Conservation (phyloP, 2,888 invertebrate species). For the Morpho deidamia region DNA sequence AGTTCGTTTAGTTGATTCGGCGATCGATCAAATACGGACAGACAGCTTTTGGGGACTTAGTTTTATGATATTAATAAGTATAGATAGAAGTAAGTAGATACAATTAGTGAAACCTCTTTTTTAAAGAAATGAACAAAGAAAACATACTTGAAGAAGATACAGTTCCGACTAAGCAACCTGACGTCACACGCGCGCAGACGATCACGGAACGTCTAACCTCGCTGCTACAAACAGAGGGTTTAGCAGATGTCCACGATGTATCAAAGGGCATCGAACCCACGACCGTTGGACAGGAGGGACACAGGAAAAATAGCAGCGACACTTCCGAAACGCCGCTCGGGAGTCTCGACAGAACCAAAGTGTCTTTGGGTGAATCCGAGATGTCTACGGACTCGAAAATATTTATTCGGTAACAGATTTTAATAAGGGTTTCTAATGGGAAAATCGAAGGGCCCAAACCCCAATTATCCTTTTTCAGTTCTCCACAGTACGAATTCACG, state of each 20-base stretch:
- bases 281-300: neutral
- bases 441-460: too few relatives aligned
- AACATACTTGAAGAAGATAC: constrained; percentile 33
- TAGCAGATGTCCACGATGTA: constrained; percentile 37
- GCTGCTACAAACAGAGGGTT: constrained; percentile 47
- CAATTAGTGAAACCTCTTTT: too few relatives aligned
- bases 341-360: constrained; percentile 62
- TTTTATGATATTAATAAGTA: neutral
- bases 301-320: constrained; percentile 31
- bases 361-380: constrained; percentile 61
- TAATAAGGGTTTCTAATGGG: too few relatives aligned
- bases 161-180: neutral
- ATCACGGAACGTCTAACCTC: constrained; percentile 26
- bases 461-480: too few relatives aligned
- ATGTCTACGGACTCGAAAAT: constrained; percentile 51
- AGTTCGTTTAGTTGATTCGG: too few relatives aligned
- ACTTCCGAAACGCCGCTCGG: constrained; percentile 55
- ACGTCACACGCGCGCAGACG: too few relatives aligned
- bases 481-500: too few relatives aligned
- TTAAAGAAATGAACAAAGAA: constrained; percentile 45
- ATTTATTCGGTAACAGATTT: constrained; percentile 36
- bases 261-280: neutral
- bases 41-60: too few relatives aligned
- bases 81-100: too few relatives aligned
- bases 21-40: too few relatives aligned